Base-by-base conservation (phyloP, 92 coral and sea anemone species). In the Heliopora coerulea region DNA sequence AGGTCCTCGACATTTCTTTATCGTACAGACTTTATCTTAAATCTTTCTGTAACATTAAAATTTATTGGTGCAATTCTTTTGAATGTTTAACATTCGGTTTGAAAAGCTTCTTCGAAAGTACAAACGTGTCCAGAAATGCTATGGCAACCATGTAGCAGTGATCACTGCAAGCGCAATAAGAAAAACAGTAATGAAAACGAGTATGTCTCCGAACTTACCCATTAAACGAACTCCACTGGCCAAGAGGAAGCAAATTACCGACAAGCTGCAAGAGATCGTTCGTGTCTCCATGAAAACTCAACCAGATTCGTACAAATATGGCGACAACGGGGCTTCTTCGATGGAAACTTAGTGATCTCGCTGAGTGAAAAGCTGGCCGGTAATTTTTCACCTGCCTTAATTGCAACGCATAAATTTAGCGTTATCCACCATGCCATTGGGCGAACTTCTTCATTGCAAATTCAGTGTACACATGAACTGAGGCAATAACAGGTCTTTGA, bases 171-270 rank as follows among this genome's bases (percentile, higher is more conserved):
- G 3, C 7, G 59, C 56, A 26, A 48, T 54, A 67, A 39, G 74
- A 54, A 31, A 67, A 67, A 17, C 17, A 25, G 19, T 15, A 65
- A 23, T 10, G 19, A 24, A 40, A 28, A 44, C 67, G 78, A 79
- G 52, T 28, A 57, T 64, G 44, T 82, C 83, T 33, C 86, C 80
- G 49, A 46, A 68, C 66, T 81, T 54, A 35, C 89, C 86, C 83
- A n/a, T 46, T 46, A n/a, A 8, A 8, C 3, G 52, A 6, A 15
- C 52, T 15, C n/a, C 52, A 46, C 52, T 46, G 7, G 15, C 7
- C 52, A 46, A 8, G 52, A 46, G 2, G n/a, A 46, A 15, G n/a
- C 52, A 46, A n/a, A 46, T 21, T 32, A 12, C 39, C 32, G 11
- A 49, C 57, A 28, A 46, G 3, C n/a, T 1, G 37, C 30, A 59